phyloP scores from a whole-genome alignment of 2,888 invertebrate species.

The Cantharis rufa region DNA sequence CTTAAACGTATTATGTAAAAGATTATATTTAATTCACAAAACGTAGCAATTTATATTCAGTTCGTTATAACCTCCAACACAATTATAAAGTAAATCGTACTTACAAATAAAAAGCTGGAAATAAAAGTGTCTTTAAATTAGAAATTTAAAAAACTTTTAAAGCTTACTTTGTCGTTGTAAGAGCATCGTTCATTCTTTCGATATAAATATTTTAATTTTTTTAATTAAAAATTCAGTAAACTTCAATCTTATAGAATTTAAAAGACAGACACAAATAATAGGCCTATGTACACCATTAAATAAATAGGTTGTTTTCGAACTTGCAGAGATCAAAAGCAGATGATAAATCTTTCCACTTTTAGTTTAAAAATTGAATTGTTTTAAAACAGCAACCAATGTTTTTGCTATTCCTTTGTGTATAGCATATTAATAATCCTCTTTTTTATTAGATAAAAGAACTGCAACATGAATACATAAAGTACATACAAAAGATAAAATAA shows the following conservation, averaged over 20 bases:
- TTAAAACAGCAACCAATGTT: neutral
- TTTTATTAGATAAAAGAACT: neutral
- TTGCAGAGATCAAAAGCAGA: neutral
- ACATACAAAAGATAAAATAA: neutral
- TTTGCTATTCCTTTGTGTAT: neutral
- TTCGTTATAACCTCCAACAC: neutral
- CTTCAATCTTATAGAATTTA: too few species aligned
- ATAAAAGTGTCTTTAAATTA: neutral
- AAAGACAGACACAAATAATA: too few species aligned
- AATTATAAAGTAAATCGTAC: constrained; percentile 4
- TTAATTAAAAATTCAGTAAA: neutral
- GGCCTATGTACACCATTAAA: too few species aligned
- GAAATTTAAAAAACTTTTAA: neutral
- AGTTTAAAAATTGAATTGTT: neutral
- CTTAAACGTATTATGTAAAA: neutral
- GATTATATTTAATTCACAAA: neutral
- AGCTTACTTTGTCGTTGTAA: neutral
- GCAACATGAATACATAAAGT: neutral
- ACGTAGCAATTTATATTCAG: constrained; percentile 2
- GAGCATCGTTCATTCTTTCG: neutral
- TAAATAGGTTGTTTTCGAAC: too few species aligned
- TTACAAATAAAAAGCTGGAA: neutral
- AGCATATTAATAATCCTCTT: neutral
- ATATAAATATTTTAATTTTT: neutral
- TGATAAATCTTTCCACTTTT: neutral